Evolutionary conservation across 2,888 invertebrate species (phyloP).

Genomic region (Corbicula japonica): DNA sequence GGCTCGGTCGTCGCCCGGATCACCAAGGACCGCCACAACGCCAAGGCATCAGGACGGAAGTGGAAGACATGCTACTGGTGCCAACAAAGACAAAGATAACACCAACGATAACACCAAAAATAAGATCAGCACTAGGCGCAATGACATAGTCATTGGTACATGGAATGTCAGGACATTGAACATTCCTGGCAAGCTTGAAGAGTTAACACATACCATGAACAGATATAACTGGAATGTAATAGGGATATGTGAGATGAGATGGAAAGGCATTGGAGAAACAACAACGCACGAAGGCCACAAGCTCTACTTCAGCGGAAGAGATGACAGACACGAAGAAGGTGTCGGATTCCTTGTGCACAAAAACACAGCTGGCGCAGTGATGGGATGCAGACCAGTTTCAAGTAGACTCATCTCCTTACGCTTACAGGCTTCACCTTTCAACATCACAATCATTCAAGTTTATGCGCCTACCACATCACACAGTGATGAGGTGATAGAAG

Average conservation of each 20-base stretch:
- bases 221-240: slow-evolving; percentile 22
- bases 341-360: slow-evolving; percentile 38
- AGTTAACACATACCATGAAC: slow-evolving; percentile 23
- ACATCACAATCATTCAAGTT: slow-evolving; percentile 60
- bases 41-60: slow-evolving; percentile 12
- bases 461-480: slow-evolving; percentile 56
- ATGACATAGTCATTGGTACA: slow-evolving; percentile 9
- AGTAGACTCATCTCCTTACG: slow-evolving; percentile 55
- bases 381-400: slow-evolving; percentile 25
- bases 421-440: slow-evolving; percentile 55
- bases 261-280: slow-evolving; percentile 20
- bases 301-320: slow-evolving; percentile 15
- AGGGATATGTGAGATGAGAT: slow-evolving; percentile 15
- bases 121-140: too few relatives aligned
- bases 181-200: slow-evolving; percentile 1
- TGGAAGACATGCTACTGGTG: slow-evolving; percentile 10
- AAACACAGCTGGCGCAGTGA: slow-evolving; percentile 1
- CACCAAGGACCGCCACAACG: slow-evolving; percentile 14
- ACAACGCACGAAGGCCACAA: slow-evolving; percentile 26
- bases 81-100: background rate
- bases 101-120: too few relatives aligned
- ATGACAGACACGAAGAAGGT: slow-evolving; percentile 30
- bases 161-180: slow-evolving; percentile 20
- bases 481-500: slow-evolving; percentile 43
- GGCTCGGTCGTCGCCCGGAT: slow-evolving; percentile 36